A percentile compares a stretch with the other conserved stretches of the same genome.
Conservation (phyloP, 2,797 vertebrate species). For the Enoplosus armatus region DNA sequence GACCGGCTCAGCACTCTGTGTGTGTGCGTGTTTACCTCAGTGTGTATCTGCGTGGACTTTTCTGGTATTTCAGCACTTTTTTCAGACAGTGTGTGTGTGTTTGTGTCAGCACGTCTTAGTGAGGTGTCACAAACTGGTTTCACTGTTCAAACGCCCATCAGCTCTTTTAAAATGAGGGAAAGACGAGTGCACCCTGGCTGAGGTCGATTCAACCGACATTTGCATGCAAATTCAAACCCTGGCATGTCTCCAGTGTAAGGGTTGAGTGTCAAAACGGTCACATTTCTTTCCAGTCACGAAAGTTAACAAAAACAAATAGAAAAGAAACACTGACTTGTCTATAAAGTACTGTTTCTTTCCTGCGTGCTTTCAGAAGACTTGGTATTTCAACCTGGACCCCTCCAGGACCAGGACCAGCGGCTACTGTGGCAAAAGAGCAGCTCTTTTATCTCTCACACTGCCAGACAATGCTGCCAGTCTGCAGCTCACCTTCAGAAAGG, state of each 20-base stretch:
- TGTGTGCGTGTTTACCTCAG: not conserved
- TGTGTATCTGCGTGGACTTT: not conserved
- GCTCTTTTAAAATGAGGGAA: not conserved
- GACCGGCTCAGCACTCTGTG: slow-evolving; percentile 37
- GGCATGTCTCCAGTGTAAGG: not conserved
- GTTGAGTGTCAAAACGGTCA: not conserved
- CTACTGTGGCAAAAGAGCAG: slow-evolving; percentile 73
- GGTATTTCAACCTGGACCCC: slow-evolving; percentile 87
- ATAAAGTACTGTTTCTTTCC: slow-evolving; percentile 27
- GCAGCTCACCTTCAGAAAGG: slow-evolving; percentile 89
- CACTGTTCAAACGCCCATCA: not conserved
- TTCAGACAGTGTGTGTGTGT: slow-evolving; percentile 20
- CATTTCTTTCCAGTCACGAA: not conserved
- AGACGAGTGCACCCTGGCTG: not conserved
- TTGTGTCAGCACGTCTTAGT: slow-evolving; percentile 30
- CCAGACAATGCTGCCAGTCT: slow-evolving; percentile 77
- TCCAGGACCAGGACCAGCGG: slow-evolving; percentile 76
- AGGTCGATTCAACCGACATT: not conserved
- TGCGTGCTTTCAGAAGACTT: slow-evolving; percentile 70
- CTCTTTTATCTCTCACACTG: slow-evolving; percentile 85
- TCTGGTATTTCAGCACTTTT: slow-evolving; percentile 5
- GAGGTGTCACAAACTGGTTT: slow-evolving; percentile 20
- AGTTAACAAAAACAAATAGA: not conserved
- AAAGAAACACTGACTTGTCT: not conserved
- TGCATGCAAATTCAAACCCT: not conserved